Base-by-base conservation (phyloP, 2,797 vertebrate genomes). In the Lepus townsendii region DNA sequence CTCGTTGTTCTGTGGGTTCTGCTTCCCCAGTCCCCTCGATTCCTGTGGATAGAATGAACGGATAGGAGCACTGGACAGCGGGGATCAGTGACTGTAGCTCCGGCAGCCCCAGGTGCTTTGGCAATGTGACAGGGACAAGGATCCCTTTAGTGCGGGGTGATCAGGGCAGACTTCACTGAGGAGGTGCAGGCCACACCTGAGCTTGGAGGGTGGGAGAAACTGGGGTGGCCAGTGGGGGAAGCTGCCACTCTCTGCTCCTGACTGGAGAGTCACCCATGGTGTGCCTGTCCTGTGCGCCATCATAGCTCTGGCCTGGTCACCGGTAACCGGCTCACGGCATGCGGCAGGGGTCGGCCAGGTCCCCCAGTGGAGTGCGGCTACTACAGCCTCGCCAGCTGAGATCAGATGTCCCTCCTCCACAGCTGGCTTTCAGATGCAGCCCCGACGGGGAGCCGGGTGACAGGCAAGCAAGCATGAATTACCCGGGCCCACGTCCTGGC, bases 401-500 rank as follows among this genome's bases (percentile, higher is more conserved):
- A 86, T 96, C 94, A 92, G 88, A 83, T 54, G 85, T 88, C 80
- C 93, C 88, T 96, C 96, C 96, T 72, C 76, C 72, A 20, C 79
- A 84, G 84, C 88, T 94, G 73, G 95, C 95, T 96, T 93, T 80
- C 54, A 80, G 92, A 92, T 95, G 90, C 92, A 80, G 73, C 88
- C 93, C 91, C 95, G 90, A 47, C 12, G 62, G 86, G 87, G 85
- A 90, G 91, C 95, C 90, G 92, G 89, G 91, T 86, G 95, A 96
- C 62, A 26, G 83, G 75, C 1, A 6, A 92, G 89, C 4, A 14
- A 95, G 88, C 90, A 78, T 96, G 96, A 92, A 93, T 96, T 96
- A 93, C 94, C 76, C 35, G 38, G 90, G 94, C 96, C 97, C 95
- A 95, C 52, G 76, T 77, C 93, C 93, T 94, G 96, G 95, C 94